These are phyloP conservation scores for Chromobotia macracanthus DNA, from an alignment of 2,797 vertebrate species.

Conservation along the genomic window DNA sequence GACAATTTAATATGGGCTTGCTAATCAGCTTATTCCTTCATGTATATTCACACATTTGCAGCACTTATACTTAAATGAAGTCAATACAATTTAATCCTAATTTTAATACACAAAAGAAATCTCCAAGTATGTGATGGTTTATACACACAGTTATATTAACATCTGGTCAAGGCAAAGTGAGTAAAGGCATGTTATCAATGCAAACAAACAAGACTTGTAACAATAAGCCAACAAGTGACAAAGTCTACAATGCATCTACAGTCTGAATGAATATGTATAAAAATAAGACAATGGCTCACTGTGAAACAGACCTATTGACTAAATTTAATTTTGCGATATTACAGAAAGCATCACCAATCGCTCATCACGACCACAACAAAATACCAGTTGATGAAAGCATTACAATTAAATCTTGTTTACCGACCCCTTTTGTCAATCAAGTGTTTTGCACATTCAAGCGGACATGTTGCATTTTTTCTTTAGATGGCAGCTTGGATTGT, in stretches of 20 bases:
- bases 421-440: conserved; percentile 58
- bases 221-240: conserved; percentile 71
- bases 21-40: conserved; percentile 4
- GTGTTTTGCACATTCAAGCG: conserved; percentile 62
- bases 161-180: conserved; percentile 37
- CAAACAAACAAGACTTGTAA: conserved; percentile 40
- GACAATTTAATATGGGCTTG: not conserved
- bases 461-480: conserved; percentile 58
- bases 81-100: not conserved
- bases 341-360: conserved; percentile 61
- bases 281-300: conserved; percentile 58
- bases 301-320: conserved; percentile 62
- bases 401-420: too few relatives aligned
- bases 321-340: conserved; percentile 58
- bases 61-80: not conserved
- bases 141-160: not conserved
- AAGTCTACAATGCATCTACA: conserved; percentile 61
- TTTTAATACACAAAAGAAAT: not conserved
- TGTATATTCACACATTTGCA: conserved; percentile 10
- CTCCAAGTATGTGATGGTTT: not conserved
- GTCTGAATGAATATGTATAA: conserved; percentile 62
- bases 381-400: conserved; percentile 55
- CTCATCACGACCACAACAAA: conserved; percentile 61
- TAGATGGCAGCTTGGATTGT: conserved; percentile 74
- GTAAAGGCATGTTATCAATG: conserved; percentile 36